Evolutionary conservation across 2,797 vertebrate species (phyloP).

Genomic region (Macrochelys suwanniensis): DNA sequence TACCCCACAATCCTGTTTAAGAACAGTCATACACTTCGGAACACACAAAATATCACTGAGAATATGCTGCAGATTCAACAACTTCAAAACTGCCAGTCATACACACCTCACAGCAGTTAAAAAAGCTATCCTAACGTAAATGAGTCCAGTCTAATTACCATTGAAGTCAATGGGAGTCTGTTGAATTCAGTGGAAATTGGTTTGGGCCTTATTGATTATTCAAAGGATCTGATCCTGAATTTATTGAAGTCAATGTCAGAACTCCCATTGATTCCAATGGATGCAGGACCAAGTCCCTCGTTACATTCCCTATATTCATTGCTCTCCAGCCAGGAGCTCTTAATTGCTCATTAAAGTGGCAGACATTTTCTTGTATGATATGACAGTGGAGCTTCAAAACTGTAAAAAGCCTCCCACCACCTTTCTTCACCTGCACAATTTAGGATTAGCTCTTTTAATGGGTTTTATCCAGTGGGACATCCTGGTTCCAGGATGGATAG

Average conservation of each 20-base stretch:
- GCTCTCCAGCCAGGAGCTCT: rapidly evolving
- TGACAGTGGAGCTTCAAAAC: not conserved
- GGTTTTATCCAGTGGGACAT: not conserved
- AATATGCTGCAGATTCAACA: rapidly evolving
- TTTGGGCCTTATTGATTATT: not conserved
- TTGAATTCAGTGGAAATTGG: constrained; percentile 7
- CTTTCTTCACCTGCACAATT: not conserved
- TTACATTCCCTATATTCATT: not conserved
- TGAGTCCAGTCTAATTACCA: not conserved
- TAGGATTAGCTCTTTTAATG: not conserved
- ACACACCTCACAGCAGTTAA: constrained; percentile 9
- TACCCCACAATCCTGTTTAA: constrained; percentile 36
- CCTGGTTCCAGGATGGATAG: rapidly evolving
- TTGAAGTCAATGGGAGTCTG: not conserved
- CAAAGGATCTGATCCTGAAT: constrained; percentile 63
- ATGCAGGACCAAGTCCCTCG: not conserved
- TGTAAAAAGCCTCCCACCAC: constrained; percentile 4
- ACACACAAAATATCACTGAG: constrained; percentile 67
- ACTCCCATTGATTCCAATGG: not conserved
- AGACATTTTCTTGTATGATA: not conserved
- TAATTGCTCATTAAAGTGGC: not conserved
- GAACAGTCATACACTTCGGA: constrained; percentile 76
- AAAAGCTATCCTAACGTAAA: constrained; percentile 42
- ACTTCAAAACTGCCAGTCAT: constrained; percentile 6
- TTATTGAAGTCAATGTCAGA: rapidly evolving